Conservation (phyloP, 2,113 vertebrate genomes). For the Isurus oxyrinchus region DNA sequence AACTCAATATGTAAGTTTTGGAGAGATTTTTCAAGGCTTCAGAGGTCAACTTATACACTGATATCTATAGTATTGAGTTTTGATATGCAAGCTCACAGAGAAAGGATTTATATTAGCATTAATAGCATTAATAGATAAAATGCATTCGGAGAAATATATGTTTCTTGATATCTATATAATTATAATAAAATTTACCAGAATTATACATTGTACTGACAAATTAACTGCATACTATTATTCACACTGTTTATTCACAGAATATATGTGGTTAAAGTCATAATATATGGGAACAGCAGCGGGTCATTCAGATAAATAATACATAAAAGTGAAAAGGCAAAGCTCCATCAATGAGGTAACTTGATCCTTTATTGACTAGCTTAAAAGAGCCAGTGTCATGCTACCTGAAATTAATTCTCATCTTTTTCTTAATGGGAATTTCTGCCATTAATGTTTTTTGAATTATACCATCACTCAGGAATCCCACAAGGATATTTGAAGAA, state of each 20-base stretch:
- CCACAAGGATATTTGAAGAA: background rate
- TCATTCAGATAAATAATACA: background rate
- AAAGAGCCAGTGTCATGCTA: background rate
- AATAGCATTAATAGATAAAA: background rate
- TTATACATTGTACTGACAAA: background rate
- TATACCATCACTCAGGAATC: background rate
- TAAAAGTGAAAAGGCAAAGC: background rate
- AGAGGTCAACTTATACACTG: background rate
- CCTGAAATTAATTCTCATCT: background rate
- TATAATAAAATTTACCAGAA: background rate
- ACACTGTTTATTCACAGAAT: background rate
- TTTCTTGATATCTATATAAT: background rate
- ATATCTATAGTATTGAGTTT: background rate
- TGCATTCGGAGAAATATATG: background rate
- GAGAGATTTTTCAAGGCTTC: background rate
- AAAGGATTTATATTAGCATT: background rate
- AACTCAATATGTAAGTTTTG: background rate
- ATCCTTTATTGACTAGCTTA: background rate
- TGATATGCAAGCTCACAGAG: background rate
- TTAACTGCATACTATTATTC: background rate
- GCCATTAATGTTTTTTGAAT: background rate
- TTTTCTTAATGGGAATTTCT: background rate
- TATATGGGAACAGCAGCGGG: background rate
- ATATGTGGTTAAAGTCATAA: background rate
- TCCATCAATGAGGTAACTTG: background rate